Evolutionary conservation across 2,888 invertebrate species (phyloP).

Genomic region (Tachina grossa): DNA sequence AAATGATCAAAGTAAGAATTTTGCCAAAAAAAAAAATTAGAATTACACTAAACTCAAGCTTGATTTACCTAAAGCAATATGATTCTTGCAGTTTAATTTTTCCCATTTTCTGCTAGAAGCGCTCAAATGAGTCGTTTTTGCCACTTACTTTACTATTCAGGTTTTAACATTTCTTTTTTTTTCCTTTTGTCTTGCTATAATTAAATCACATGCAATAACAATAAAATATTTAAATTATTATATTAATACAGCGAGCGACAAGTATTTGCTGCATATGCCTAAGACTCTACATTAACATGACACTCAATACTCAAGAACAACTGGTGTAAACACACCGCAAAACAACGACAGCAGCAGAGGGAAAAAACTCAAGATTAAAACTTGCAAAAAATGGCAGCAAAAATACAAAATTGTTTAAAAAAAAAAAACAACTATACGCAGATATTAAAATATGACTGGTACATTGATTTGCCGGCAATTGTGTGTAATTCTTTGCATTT

Average conservation of each 20-base stretch:
- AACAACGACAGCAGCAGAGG: conserved; percentile 31
- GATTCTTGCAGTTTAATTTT: too few species aligned
- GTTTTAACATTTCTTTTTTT: background rate
- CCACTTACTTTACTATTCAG: background rate
- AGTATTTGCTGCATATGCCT: conserved; percentile 53
- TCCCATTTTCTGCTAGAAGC: background rate
- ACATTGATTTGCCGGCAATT: conserved; percentile 66
- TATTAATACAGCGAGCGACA: conserved; percentile 62
- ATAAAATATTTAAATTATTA: conserved; percentile 72
- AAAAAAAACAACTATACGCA: conserved; percentile 5
- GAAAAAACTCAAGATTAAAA: conserved; percentile 30
- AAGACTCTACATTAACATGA: conserved; percentile 67
- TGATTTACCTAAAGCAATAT: too few species aligned
- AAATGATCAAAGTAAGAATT: background rate
- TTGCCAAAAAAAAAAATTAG: too few species aligned
- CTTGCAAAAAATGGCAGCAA: background rate
- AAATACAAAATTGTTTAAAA: conserved; percentile 9
- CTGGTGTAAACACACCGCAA: conserved; percentile 41
- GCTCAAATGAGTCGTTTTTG: background rate
- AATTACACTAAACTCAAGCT: too few species aligned
- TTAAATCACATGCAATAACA: conserved; percentile 71
- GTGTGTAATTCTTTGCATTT: conserved; percentile 11
- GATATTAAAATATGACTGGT: conserved; percentile 64
- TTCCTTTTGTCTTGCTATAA: conserved; percentile 54
- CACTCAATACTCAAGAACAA: conserved; percentile 63